Base-by-base conservation (phyloP, 2,113 vertebrate species). In the Columba janthina region DNA sequence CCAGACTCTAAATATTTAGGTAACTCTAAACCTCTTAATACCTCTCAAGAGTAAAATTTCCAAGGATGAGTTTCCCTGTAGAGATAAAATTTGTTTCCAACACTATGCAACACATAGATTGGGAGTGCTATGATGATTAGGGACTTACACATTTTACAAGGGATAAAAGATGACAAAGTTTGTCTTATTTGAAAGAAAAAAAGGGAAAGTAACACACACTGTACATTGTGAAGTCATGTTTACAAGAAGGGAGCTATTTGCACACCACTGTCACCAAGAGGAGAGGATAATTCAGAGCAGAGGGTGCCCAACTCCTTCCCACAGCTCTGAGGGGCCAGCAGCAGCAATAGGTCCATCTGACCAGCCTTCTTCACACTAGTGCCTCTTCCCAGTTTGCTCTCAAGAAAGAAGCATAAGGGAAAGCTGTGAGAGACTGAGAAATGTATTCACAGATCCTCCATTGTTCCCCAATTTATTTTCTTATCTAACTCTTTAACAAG, bases 331-430 rank as follows among this genome's bases (percentile, higher is more conserved):
- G 40, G n/a, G 60, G 62, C 18, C 5, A 42, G 12, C 22, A 29
- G 10, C 38, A 61, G 40, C 51, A 50, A 18, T 4, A 24, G 10
- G 11, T 81, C 53, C 24, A n/a, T 20, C 21, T 2, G 3, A 57
- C 4, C 11, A 57, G 18, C 8, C 38, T 29, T 66, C 38, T 29
- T 66, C 4, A 2, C 1, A 1, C 11, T 50, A 1, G 2, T 0
- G 0, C 16, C 2, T 0, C 19, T 54, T 67, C 20, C 32, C 62
- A 36, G 10, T 31, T 88, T 75, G 8, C 25, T 42, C n/a, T 65
- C 4, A 4, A 16, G 73, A 71, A 60, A 54, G 31, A 84, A 38
- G 51, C 19, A 14, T 80, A 42, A 75, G 19, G 19, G 31, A 60
- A 67, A 75, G n/a, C 19, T 88, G 50, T 24, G 34, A 65, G 38